Evolutionary conservation across 2,888 invertebrate species (phyloP).

Genomic region (Thereva nobilitata): DNA sequence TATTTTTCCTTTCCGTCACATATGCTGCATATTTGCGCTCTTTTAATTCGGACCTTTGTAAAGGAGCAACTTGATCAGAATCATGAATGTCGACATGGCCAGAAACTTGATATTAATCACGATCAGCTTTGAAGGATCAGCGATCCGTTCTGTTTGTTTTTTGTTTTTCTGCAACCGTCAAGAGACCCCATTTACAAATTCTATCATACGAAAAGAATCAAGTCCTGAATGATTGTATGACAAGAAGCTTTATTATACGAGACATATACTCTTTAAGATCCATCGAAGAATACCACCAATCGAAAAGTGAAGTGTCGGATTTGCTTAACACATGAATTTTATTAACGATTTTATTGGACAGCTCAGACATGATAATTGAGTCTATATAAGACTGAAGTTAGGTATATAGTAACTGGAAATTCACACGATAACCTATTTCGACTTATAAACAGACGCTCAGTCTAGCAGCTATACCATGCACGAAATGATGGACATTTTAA

Average conservation of each 20-base stretch:
- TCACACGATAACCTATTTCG: no score
- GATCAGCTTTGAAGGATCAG: neutral
- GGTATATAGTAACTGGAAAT: no score
- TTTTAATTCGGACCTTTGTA: conserved; percentile 23
- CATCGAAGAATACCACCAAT: neutral
- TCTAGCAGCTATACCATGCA: no score
- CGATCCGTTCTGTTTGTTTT: neutral
- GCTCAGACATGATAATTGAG: conserved; percentile 19
- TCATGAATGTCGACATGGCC: neutral
- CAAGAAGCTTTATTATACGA: neutral
- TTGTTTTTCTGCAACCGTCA: conserved; percentile 4
- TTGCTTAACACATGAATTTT: conserved; percentile 25
- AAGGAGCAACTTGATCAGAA: neutral
- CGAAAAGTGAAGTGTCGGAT: conserved; percentile 9
- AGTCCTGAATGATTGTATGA: neutral
- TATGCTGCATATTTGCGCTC: conserved; percentile 9
- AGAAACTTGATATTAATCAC: conserved; percentile 27
- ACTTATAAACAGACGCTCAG: no score
- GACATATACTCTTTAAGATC: neutral
- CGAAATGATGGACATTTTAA: no score
- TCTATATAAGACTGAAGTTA: neutral
- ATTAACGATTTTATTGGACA: conserved; percentile 19
- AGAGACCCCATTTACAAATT: no score
- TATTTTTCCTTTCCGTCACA: neutral
- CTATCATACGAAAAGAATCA: neutral